Evolutionary conservation across 2,797 vertebrate genomes (phyloP), one percentile per base, ranked within the genome.

Genomic region (Smutsia gigantea): DNA sequence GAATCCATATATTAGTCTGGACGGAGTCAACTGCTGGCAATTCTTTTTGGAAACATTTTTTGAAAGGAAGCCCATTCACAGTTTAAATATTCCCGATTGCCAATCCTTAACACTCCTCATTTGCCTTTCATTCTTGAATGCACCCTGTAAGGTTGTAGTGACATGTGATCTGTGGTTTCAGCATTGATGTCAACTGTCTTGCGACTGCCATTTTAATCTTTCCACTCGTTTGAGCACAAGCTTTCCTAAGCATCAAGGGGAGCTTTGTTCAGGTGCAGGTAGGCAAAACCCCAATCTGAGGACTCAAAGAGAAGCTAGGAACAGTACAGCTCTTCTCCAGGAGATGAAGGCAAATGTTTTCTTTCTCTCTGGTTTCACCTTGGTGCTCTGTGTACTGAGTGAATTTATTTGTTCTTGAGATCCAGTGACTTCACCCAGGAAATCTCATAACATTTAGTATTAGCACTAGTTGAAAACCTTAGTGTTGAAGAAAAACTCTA

Each of bases 381-480:
- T 37, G n/a, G 3, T 78, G 34, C 89, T 83, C 55, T 57, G 8
- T 31, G 57, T 18, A 91, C 19, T 74, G 63, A 81, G 18, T 46
- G 23, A 79, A 42, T 8, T 8, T 82, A n/a, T 66, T 87, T 61
- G 55, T 85, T 90, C 69, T 72, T 85, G n/a, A 94, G 74, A 94
- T 25, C 21, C 49, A 51, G 59, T 61, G 42, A 93, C 29, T 37
- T 46, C 85, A 51, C 17, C 29, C 12, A 68, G 66, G 55, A 96
- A 89, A 87, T 92, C 51, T 46, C 25, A 2, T 57, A 96, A 92
- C 21, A 92, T 90, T 78, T 93, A 37, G 7, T n/a, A 49, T n/a
- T 61, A 82, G 69, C 21, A 42, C 4, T n/a, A 79, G 37, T n/a
- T 86, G 31, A 92, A 37, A 96, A 93, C 29, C 11, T 77, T 46